Base-by-base conservation (phyloP, 2,888 invertebrate species). In the Gastrophysa polygoni region DNA sequence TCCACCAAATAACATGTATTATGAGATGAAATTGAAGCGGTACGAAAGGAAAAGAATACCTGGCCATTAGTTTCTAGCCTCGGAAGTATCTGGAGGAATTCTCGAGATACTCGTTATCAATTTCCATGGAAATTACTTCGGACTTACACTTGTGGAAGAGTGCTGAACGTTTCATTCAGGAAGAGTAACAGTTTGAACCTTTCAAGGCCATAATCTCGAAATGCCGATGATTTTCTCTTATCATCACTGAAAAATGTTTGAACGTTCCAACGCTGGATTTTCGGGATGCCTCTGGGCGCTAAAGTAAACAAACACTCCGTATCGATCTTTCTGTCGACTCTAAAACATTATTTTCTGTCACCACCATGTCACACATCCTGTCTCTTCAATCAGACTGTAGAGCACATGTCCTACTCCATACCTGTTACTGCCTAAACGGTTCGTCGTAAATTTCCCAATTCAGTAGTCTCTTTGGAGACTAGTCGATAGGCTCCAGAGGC, bases 1-100 rank as follows among this genome's bases (percentile, higher is more conserved):
- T 38, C 14, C n/a, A 38, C 8, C 43, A 28, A 61, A 61, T 61
- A 61, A 61, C 56, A 56, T 34, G 50, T 46, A 61, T 56, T 60
- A 60, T n/a, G 50, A 16, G 21, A 38, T 6, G 14, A 46, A 29
- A 38, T 50, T 21, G 48, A 61, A 56, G 61, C 49, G 49, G 29
- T 10, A 56, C 4, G 21, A 56, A 50, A n/a, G 21, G 34, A 29
- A 29, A 56, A 54, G 46, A 50, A 55, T 57, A 57, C 44, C 38
- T 38, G 38, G 38, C 38, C 38, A 38, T 14, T 38, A 38, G 3
- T 38, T 1, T 38, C 38, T 38, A 38, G 38, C 2, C 38, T 38
- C n/a, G 38, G 14, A 14, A 38, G 38, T 38, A 4, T 38, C 7
- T 8, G 38, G 14, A n/a, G 38, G 14, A 14, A 6, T 11, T 38